Base-by-base conservation (phyloP, 2,113 vertebrate genomes). In the Odontesthes bonariensis region DNA sequence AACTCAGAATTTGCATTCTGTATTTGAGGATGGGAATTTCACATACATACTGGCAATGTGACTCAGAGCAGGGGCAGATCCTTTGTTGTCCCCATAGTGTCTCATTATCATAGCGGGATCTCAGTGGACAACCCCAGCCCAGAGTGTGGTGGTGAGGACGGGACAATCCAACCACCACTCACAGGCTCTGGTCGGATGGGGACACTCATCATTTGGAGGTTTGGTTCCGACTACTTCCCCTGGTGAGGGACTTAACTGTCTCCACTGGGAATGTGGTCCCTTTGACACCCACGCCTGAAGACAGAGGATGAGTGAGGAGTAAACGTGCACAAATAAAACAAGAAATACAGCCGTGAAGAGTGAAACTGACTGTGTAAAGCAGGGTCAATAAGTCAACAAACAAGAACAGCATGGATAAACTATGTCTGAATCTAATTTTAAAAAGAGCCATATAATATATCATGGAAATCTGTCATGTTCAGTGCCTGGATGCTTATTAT, bases 131-230 rank as follows among this genome's bases (percentile, higher is more conserved):
- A 83, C 75, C 75, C 84, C 84, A 85, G 83, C 69, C 81, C 88
- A 84, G 84, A 84, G 83, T 77, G 84, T 31, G 77, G 91, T 61
- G 79, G 85, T 12, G 71, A 88, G 27, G 76, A 89, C 52, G 71
- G 83, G 75, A 91, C 85, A 82, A 86, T 75, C 73, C 82, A 79
- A 85, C 86, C 82, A 55, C 78, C 66, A 56, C 82, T 88, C 63
- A 57, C 83, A 83, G 84, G 58, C 75, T 86, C 77, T 42, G 35
- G 82, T 79, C 84, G 77, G 86, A 89, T 90, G 84, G 75, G 38
- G 83, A 88, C 81, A 82, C 83, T 89, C 65, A 83, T 92, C 77
- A 88, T 89, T 86, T 83, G 75, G 86, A 89, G 90, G 87, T 91
- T 91, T 86, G 81, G 75, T 69, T 77, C 74, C 82, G 72, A 88